Evolutionary conservation across 2,797 vertebrate species (phyloP), one percentile per base, ranked within the genome.

Genomic region (Gadopsis bispinosus): DNA sequence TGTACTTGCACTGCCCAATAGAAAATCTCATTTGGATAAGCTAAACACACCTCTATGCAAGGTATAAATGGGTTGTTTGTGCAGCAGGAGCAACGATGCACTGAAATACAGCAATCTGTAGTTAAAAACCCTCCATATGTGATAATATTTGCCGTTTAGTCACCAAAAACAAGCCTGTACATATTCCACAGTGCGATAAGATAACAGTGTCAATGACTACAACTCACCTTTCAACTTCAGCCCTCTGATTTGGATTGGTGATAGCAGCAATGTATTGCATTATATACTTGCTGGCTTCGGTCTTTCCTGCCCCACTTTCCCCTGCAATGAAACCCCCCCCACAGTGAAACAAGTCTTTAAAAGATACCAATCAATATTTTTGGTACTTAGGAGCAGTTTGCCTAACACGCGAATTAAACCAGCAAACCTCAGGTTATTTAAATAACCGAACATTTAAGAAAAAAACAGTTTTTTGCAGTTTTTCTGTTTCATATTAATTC

Each of bases 261-360:
- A 99, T 99, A 90, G 98, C 98, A 31, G 98, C 98, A 4, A 99
- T 99, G 90, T 99, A 99, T 89, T 99, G 98, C 98, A 99, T 99
- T 8, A 99, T 99, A 73, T 99, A 99, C 87, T 99, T 99, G 92
- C 98, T 99, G 93, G 98, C 98, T 88, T 99, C 98, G 0, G 98
- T 99, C 88, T 99, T 99, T 47, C 98, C 98, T 55, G 98, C 98
- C 81, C 98, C 98, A 50, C 98, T 99, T 92, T 99, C 98, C 85
- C 98, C 98, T 99, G 91, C 3, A 90, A 91, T 37, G 50, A 77
- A 71, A 31, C 33, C 5, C n/a, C 39, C 55, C 4, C 13, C 3
- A 68, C 7, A 77, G 31, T 17, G 11, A 14, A 70, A 37, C 26
- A 19, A 48, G 4, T 39, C 6, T 3, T 17, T 11, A 50, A 6